Evolutionary conservation across 2,113 vertebrate genomes (phyloP).

Genomic region (Larimichthys polyactis): DNA sequence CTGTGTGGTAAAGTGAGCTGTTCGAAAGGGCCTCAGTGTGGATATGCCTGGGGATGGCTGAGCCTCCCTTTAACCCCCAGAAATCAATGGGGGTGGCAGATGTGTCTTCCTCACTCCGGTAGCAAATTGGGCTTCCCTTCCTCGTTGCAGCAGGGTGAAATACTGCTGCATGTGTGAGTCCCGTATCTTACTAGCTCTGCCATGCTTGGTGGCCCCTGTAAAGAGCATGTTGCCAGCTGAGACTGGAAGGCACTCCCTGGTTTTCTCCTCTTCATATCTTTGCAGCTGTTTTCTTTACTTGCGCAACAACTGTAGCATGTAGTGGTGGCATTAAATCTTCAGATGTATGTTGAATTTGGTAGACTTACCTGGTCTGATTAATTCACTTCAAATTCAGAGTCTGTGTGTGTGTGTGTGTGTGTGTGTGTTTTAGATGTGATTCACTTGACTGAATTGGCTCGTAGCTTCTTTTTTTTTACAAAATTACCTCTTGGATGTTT

Average conservation of each 20-base stretch:
- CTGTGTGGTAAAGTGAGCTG: constrained; percentile 41
- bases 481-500: background rate
- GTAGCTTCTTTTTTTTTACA: background rate
- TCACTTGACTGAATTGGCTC: background rate
- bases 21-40: constrained; percentile 42
- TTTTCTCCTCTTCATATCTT: constrained; percentile 25
- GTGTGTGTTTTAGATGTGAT: background rate
- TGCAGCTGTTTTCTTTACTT: constrained; percentile 10
- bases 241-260: constrained; percentile 9
- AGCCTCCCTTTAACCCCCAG: constrained; percentile 52
- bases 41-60: constrained; percentile 55
- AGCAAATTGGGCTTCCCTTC: constrained; percentile 40
- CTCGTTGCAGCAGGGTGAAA: constrained; percentile 18
- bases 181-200: constrained; percentile 25
- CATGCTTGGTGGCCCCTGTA: constrained; percentile 49
- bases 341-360: background rate
- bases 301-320: background rate
- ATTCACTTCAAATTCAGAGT: background rate
- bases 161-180: constrained; percentile 53
- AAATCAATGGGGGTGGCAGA: constrained; percentile 46
- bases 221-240: constrained; percentile 32
- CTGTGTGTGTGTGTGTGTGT: background rate
- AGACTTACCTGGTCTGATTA: background rate
- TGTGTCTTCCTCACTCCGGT: constrained; percentile 44
- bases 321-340: background rate